phyloP scores from a whole-genome alignment of 2,888 invertebrate genomes.

The Napeogenes inachia region DNA sequence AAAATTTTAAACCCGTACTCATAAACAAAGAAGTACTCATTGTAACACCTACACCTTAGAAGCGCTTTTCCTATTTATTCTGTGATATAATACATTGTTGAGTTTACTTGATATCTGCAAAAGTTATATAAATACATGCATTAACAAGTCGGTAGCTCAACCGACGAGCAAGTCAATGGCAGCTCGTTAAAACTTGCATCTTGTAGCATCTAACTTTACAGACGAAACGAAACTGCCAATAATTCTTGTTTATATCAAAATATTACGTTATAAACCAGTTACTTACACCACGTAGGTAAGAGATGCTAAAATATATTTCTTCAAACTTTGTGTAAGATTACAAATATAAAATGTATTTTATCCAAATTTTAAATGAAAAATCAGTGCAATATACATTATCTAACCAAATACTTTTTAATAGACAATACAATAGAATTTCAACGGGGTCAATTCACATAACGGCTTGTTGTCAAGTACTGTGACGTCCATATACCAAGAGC shows the following conservation, averaged over 20 bases:
- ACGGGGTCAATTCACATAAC: too few species aligned
- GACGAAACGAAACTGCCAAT: constrained; percentile 31
- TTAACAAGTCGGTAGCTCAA: constrained; percentile 49
- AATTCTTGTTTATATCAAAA: constrained; percentile 23
- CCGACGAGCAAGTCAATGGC: constrained; percentile 56
- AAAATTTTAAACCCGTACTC: too few species aligned
- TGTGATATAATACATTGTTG: constrained; percentile 2
- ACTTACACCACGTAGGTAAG: background rate
- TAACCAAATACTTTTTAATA: too few species aligned
- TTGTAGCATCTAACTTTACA: constrained; percentile 31
- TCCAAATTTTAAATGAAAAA: too few species aligned
- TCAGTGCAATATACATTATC: too few species aligned
- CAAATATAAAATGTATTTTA: too few species aligned
- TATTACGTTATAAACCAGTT: background rate
- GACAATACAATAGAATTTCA: too few species aligned
- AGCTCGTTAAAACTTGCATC: constrained; percentile 38
- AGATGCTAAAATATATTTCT: too few species aligned
- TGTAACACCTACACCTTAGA: background rate
- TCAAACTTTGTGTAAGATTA: too few species aligned
- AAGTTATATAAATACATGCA: constrained; percentile 53
- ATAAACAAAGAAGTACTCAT: too few species aligned
- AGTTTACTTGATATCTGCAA: constrained; percentile 38
- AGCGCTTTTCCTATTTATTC: background rate
- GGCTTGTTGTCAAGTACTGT: too few species aligned
- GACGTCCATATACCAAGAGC: too few species aligned